These are phyloP conservation scores for Hexactinellida sp. DNA, from an alignment of 37 sponge, comb jelly and placozoan genomes.

Conservation along the genomic window DNA sequence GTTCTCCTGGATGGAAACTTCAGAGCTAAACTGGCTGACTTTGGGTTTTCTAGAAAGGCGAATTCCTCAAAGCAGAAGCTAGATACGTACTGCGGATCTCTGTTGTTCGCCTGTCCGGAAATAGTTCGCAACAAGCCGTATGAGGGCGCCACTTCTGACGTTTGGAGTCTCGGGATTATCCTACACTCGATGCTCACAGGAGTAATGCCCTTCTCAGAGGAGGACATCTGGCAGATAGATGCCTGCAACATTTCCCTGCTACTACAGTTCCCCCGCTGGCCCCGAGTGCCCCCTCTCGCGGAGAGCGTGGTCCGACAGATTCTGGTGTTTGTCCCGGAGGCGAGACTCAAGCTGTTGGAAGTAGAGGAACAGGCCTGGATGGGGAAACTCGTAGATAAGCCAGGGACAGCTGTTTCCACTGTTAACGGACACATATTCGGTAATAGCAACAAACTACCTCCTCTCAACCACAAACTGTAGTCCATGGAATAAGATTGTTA, in stretches of 20 bases:
- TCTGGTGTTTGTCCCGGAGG: not conserved
- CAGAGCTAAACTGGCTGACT: conserved; percentile 49
- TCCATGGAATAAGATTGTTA: not conserved
- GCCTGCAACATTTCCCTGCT: not conserved
- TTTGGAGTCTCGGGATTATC: conserved; percentile 78
- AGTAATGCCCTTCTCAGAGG: conserved; percentile 55
- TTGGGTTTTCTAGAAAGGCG: conserved; percentile 55
- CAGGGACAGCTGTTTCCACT: not conserved
- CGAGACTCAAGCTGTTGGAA: not conserved
- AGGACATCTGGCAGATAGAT: not conserved
- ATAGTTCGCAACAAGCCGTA: conserved; percentile 54
- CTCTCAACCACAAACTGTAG: not conserved
- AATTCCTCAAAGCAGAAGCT: not conserved
- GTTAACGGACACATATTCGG: not conserved
- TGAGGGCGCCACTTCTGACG: conserved; percentile 62
- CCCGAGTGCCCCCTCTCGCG: not conserved
- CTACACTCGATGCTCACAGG: conserved; percentile 76
- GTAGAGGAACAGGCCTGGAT: not conserved
- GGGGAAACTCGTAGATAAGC: not conserved
- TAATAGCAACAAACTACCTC: not conserved
- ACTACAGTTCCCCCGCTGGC: not conserved
- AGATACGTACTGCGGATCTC: conserved; percentile 60
- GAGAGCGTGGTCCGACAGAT: not conserved
- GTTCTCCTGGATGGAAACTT: not conserved
- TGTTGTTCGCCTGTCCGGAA: conserved; percentile 71